phyloP scores from a whole-genome alignment of 2,113 vertebrate species.

The Hippocampus zosterae region DNA sequence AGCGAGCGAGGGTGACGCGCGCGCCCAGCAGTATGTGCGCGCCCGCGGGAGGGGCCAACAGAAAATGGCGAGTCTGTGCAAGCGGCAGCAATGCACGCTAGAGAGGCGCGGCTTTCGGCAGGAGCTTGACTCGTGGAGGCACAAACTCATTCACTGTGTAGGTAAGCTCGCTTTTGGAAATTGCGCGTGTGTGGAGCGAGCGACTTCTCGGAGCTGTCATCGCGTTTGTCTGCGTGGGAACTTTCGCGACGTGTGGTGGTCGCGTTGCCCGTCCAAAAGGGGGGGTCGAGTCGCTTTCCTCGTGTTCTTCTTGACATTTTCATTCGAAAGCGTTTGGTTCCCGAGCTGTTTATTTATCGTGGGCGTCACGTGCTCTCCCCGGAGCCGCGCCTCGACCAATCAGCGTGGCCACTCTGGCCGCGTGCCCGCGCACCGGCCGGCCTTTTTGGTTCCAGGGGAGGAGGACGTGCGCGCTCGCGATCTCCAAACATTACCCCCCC shows the following conservation, averaged over 20 bases:
- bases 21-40: slow-evolving; percentile 76
- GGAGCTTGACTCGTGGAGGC: slow-evolving; percentile 84
- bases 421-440: slow-evolving; percentile 52
- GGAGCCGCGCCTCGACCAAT: slow-evolving; percentile 65
- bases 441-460: slow-evolving; percentile 45
- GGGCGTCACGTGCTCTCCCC: slow-evolving; percentile 70
- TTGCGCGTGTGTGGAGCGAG: slow-evolving; percentile 37
- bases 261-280: neutral
- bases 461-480: slow-evolving; percentile 53
- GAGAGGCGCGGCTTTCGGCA: slow-evolving; percentile 86
- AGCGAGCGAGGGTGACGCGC: slow-evolving; percentile 44
- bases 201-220: slow-evolving; percentile 40
- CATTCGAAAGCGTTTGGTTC: slow-evolving; percentile 31
- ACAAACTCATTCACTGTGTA: slow-evolving; percentile 85
- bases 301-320: slow-evolving; percentile 6
- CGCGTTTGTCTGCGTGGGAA: neutral
- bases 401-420: slow-evolving; percentile 34
- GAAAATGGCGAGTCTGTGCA: slow-evolving; percentile 92
- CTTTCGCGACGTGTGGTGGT: neutral
- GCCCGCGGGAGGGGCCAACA: slow-evolving; percentile 76
- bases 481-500: slow-evolving; percentile 48
- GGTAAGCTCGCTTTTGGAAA: slow-evolving; percentile 79
- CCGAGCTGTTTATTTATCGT: slow-evolving; percentile 75
- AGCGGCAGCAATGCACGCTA: slow-evolving; percentile 81
- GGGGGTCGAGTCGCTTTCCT: neutral